Evolutionary conservation across 2,797 vertebrate species (phyloP).

Genomic region (Danio kyathit): DNA sequence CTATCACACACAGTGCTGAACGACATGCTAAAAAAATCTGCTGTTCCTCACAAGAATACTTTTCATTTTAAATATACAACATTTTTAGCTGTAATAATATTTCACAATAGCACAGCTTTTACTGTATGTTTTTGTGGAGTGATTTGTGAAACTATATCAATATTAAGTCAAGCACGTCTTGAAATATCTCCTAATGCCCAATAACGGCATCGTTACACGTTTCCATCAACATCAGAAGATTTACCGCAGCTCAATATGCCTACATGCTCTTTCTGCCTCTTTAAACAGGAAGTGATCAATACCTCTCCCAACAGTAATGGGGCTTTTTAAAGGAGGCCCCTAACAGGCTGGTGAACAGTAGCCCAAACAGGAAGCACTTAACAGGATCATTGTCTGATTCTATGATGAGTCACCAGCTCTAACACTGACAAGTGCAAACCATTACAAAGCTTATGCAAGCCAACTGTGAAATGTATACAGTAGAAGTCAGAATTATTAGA

Average conservation of each 20-base stretch:
- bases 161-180: too few species aligned
- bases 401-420: slow-evolving; percentile 34
- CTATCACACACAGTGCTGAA: background rate
- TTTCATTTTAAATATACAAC: too few species aligned
- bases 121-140: too few species aligned
- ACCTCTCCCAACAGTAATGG: slow-evolving; percentile 32
- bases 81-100: too few species aligned
- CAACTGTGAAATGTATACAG: too few species aligned
- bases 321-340: slow-evolving; percentile 37
- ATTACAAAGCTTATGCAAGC: background rate
- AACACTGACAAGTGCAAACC: background rate
- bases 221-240: background rate
- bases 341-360: slow-evolving; percentile 27
- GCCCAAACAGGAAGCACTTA: slow-evolving; percentile 52
- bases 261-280: slow-evolving; percentile 13
- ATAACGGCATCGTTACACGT: slow-evolving; percentile 8
- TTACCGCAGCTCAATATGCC: slow-evolving; percentile 6
- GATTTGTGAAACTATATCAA: too few species aligned
- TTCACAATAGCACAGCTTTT: too few species aligned
- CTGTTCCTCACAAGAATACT: too few species aligned
- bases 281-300: slow-evolving; percentile 52
- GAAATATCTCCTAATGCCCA: too few species aligned
- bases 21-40: too few species aligned
- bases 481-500: too few species aligned
- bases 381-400: slow-evolving; percentile 31